Conservation (phyloP, 2,113 vertebrate species). For the Stigmatopora nigra region DNA sequence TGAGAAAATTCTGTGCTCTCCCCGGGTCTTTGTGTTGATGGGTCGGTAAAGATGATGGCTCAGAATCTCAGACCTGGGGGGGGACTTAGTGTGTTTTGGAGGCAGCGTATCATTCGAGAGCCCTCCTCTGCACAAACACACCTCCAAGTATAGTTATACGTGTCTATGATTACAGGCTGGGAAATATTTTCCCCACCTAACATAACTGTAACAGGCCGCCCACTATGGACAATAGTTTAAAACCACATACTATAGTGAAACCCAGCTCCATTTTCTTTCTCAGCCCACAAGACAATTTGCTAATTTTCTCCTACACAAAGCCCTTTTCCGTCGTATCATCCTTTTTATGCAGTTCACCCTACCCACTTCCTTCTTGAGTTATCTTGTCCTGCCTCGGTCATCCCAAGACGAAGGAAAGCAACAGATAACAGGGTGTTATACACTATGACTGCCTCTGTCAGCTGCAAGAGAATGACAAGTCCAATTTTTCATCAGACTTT, state of each 20-base stretch:
- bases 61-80: conserved; percentile 48
- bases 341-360: conserved; percentile 15
- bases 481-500: conserved; percentile 42
- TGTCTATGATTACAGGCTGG: conserved; percentile 31
- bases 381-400: conserved; percentile 20
- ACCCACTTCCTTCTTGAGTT: conserved; percentile 22
- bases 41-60: conserved; percentile 53
- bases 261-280: conserved; percentile 37
- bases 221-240: conserved; percentile 34
- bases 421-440: conserved; percentile 60
- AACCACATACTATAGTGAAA: conserved; percentile 21
- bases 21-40: conserved; percentile 49
- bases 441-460: conserved; percentile 19
- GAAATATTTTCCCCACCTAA: conserved; percentile 18
- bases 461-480: conserved; percentile 45
- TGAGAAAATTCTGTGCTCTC: conserved; percentile 56
- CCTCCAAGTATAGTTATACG: conserved; percentile 32
- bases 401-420: conserved; percentile 37
- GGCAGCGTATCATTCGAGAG: conserved; percentile 42
- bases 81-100: conserved; percentile 63
- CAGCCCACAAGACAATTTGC: conserved; percentile 49
- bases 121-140: conserved; percentile 1
- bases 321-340: conserved; percentile 30
- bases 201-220: conserved; percentile 32
- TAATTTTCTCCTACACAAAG: conserved; percentile 42